Evolutionary conservation across 2,797 vertebrate species (phyloP), one percentile per base, ranked within the genome.

Genomic region (Falco cherrug): DNA sequence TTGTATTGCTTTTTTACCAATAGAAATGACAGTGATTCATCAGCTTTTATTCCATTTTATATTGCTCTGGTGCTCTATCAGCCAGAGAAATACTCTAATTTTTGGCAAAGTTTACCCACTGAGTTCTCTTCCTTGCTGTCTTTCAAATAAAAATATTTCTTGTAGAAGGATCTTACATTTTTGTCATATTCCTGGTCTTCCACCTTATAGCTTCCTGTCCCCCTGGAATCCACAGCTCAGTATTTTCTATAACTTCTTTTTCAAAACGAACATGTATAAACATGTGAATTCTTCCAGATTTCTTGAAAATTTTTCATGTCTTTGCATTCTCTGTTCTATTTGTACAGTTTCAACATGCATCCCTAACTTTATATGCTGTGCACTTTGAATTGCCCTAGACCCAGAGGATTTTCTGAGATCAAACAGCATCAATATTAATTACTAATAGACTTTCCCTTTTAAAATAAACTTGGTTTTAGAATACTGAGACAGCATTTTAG

Each of bases 21-120:
- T 92, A 96, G 96, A 97, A 95, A 97, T 96, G 92, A 96, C 97
- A 97, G 91, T 96, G 95, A 96, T 97, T 95, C 97, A 97, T 96
- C 95, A 96, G 93, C 75, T 96, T 95, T 95, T 95, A 93, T 97
- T 97, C 96, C 71, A 79, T 78, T 97, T 96, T 97, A 95, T 97
- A 95, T 95, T 96, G 95, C 91, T 95, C n/a, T 87, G 84, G 83
- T 94, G 54, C 91, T 97, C 87, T 93, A 94, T 95, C 96, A 95
- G 79, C 57, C 87, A 94, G 79, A 95, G 68, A 92, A 96, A 96
- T 84, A 67, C 47, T 96, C 84, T 96, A 93, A 94, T 95, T 96
- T 95, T 95, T 95, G 79, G 86, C 87, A 90, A 94, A 94, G 75
- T 97, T 96, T 96, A 94, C 69, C 77, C 78, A 57, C 74, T 84